Conservation (phyloP, 2,888 invertebrate genomes). For the Antheraea yamamai region DNA sequence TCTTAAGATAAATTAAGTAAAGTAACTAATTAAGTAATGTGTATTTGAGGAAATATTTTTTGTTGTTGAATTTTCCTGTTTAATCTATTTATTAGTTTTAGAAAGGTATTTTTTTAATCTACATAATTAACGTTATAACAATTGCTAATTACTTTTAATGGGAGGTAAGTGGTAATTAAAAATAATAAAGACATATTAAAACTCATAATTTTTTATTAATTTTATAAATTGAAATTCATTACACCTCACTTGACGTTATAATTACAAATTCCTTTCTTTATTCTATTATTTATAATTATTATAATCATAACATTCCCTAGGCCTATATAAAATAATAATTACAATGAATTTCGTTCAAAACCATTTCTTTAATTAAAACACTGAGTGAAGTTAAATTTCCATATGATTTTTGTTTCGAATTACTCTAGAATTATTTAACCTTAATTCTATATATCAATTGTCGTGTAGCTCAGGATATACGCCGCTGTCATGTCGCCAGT, state of each 20-base stretch:
- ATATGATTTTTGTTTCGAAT: conserved; percentile 23
- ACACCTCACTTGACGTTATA: conserved; percentile 74
- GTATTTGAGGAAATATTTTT: too few species aligned
- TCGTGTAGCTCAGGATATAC: not conserved
- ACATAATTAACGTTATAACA: not conserved
- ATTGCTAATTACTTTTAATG: not conserved
- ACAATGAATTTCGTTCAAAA: conserved; percentile 1
- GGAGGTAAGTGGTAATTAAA: not conserved
- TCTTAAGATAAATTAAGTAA: too few species aligned
- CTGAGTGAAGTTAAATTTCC: conserved; percentile 24
- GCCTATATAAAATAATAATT: conserved; percentile 47
- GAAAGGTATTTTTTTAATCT: too few species aligned
- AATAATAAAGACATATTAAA: conserved; percentile 48
- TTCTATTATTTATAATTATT: conserved; percentile 72
- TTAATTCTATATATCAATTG: conserved; percentile 68
- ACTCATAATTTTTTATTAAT: conserved; percentile 81
- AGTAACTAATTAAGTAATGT: too few species aligned
- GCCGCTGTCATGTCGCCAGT: not conserved
- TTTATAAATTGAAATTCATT: conserved; percentile 82
- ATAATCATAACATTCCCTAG: conserved; percentile 67
- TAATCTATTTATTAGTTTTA: too few species aligned
- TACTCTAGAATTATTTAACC: conserved; percentile 7
- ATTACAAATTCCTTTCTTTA: conserved; percentile 80
- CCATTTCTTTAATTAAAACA: not conserved
- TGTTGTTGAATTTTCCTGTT: too few species aligned